These are phyloP conservation scores for Eurytoma adleriae DNA, from an alignment of 2,888 invertebrate genomes.

Conservation along the genomic window DNA sequence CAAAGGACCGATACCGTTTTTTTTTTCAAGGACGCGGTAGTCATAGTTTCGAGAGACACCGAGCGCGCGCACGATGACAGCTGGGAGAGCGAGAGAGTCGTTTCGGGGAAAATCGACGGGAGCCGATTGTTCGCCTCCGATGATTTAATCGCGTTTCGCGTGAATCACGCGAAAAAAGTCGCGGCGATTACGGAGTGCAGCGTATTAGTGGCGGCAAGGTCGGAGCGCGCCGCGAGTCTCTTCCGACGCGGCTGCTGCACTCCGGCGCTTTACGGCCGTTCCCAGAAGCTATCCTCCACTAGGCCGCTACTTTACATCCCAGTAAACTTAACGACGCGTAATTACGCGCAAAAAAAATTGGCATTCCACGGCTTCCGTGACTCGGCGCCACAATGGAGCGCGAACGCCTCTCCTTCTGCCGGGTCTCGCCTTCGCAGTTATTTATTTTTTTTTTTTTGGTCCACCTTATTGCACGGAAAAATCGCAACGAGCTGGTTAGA, in stretches of 20 bases:
- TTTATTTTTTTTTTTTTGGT: no score
- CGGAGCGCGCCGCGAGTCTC: background rate
- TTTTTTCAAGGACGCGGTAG: background rate
- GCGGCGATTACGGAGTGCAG: background rate
- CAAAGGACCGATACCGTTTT: no score
- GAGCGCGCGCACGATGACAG: no score
- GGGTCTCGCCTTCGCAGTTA: no score
- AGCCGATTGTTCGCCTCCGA: slow-evolving; percentile 44
- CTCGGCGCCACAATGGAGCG: no score
- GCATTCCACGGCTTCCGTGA: no score
- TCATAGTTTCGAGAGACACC: no score
- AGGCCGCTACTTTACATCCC: background rate
- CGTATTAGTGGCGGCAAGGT: background rate
- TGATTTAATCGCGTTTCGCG: slow-evolving; percentile 39
- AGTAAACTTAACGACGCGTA: slow-evolving; percentile 9
- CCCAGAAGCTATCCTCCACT: slow-evolving; percentile 5
- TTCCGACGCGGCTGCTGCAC: background rate
- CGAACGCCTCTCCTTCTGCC: no score
- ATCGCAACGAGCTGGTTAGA: no score
- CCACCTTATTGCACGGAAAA: no score
- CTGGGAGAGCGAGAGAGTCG: background rate
- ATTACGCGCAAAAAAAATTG: no score
- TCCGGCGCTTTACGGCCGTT: background rate
- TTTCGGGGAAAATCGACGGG: slow-evolving; percentile 34
- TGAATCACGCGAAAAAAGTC: slow-evolving; percentile 43